A percentile compares a stretch with the other conserved stretches of the same genome.
These are phyloP conservation scores for Gallinago nigripennis DNA, from an alignment of 2,797 vertebrate genomes.

Conservation along the genomic window DNA sequence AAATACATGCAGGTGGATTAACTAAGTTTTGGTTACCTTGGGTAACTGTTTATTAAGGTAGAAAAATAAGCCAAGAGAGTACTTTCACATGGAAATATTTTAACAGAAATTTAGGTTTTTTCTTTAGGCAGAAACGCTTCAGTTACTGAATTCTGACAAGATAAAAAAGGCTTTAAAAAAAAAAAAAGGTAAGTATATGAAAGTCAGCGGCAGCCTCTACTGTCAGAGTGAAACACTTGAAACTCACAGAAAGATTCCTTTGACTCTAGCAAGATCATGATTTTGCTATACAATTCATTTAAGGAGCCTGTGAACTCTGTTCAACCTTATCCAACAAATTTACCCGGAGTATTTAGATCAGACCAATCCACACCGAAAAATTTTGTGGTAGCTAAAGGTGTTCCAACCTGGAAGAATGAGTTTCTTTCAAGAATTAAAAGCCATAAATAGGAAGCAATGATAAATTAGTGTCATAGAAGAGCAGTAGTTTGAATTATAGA, in stretches of 20 bases:
- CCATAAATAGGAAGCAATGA: neutral
- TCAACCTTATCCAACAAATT: neutral
- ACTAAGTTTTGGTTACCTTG: neutral
- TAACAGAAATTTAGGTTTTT: neutral
- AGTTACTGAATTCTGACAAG: neutral
- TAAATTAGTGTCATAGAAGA: neutral
- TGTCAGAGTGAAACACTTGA: neutral
- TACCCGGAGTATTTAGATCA: neutral
- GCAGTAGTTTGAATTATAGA: neutral
- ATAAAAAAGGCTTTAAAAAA: neutral
- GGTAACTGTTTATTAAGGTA: neutral
- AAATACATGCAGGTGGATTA: neutral
- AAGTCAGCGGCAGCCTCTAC: neutral
- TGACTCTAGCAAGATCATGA: neutral
- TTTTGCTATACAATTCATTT: neutral
- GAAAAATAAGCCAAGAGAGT: neutral
- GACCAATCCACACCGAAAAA: neutral
- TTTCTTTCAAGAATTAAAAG: neutral
- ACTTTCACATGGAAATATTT: neutral
- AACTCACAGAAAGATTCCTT: neutral
- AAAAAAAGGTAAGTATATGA: neutral
- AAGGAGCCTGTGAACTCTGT: neutral
- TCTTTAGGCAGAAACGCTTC: neutral
- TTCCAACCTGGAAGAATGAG: neutral
- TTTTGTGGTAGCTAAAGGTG: neutral